Evolutionary conservation across 2,113 vertebrate species (phyloP).

Genomic region (Oryzias melastigma): DNA sequence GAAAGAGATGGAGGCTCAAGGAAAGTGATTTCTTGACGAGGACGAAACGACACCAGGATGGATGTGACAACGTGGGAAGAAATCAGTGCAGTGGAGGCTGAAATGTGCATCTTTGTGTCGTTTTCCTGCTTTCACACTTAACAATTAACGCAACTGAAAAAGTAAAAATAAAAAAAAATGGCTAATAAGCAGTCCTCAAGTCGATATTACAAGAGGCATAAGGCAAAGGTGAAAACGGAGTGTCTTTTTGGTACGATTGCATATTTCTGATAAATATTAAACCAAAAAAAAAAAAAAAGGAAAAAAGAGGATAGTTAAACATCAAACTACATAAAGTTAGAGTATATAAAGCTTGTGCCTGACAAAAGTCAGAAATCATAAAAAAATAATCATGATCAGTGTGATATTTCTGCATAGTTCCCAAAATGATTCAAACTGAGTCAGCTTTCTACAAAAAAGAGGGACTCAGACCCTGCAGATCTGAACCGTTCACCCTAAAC

Average conservation of each 20-base stretch:
- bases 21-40: constrained; percentile 34
- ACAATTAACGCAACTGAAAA: neutral
- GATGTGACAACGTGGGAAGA: constrained; percentile 8
- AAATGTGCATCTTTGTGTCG: constrained; percentile 16
- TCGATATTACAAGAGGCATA: constrained; percentile 28
- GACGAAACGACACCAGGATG: constrained; percentile 1
- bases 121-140: constrained; percentile 4
- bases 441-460: neutral
- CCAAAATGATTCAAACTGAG: constrained; percentile 30
- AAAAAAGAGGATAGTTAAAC: constrained; percentile 14
- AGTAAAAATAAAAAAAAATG: constrained; percentile 1
- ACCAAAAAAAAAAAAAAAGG: constrained; percentile 7
- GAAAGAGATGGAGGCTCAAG: neutral
- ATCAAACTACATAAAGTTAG: constrained; percentile 36
- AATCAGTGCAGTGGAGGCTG: constrained; percentile 31
- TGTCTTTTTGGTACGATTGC: constrained; percentile 23
- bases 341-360: constrained; percentile 28
- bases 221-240: constrained; percentile 24
- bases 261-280: constrained; percentile 9
- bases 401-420: constrained; percentile 40
- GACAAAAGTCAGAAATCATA: constrained; percentile 12
- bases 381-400: constrained; percentile 35
- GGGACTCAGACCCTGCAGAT: constrained; percentile 32
- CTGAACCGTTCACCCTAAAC: constrained; percentile 17
- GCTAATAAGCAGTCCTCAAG: too few species aligned